Evolutionary conservation across 2,888 invertebrate species (phyloP), one percentile per base, ranked within the genome.

Genomic region (Tortricodes alternella): DNA sequence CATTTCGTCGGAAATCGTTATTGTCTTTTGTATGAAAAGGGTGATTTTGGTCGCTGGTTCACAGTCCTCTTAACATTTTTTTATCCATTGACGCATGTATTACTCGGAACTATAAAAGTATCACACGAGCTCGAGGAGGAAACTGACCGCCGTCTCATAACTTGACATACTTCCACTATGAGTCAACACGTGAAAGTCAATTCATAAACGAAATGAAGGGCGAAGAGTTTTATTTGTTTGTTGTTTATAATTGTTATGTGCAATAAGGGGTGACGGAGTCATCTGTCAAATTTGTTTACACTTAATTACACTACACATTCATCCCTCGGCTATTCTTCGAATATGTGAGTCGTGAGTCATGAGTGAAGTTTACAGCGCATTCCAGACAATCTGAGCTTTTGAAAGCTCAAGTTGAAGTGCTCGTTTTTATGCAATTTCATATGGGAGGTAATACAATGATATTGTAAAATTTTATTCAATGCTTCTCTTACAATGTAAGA

Each of bases 151-250:
- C 71, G 69, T 68, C 80, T 80, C 74, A 76, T 70, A 72, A 76
- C 68, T 66, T 71, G 76, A 69, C 83, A 85, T 82, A 80, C 82
- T 82, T 84, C 66, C 62, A 43, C 59, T 62, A 70, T 88, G 87
- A 89, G 67, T 89, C 88, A 88, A 66, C 67, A 35, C 59, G 75
- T 67, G 83, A 85, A 84, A 85, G 84, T 80, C 53, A 59, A 32
- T 58, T 64, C 61, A 59, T 61, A 58, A 65, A 62, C 48, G 35
- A 27, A 16, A 32, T 37, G 15, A 56, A 48, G 53, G 58, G 37
- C 43, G 43, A 49, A 39, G 46, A 29, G n/a, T 43, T 29, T 35
- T 53, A 27, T 48, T 55, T 41, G 39, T 48, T 39, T 48, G 35
- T 48, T n/a, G 35, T 29, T 49, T 23, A 9, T 16, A 32, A 29